Conservation (phyloP, 2,888 invertebrate genomes). For the Amphipoea lucens region DNA sequence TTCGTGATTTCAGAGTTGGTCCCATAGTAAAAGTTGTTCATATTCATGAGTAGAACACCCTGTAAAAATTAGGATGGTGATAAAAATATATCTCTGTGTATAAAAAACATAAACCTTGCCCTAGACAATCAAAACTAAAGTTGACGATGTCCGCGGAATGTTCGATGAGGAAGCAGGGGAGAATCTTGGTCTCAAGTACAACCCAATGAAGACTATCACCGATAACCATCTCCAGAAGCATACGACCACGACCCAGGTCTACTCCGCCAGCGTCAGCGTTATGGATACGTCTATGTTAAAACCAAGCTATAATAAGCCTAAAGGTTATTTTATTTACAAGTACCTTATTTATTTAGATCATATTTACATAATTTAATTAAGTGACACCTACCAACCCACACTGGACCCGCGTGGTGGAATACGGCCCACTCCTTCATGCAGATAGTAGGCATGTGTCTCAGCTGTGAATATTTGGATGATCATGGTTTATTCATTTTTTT, state of each 20-base stretch:
- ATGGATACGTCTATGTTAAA: constrained; percentile 21
- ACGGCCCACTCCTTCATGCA: background rate
- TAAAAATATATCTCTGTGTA: too few species aligned
- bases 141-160: constrained; percentile 77
- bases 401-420: background rate
- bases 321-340: constrained; percentile 17
- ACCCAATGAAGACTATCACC: constrained; percentile 79
- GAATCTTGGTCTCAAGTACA: constrained; percentile 75
- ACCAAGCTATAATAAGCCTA: background rate
- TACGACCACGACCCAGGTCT: background rate
- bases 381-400: background rate
- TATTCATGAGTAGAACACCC: too few species aligned
- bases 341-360: background rate
- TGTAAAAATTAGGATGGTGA: too few species aligned
- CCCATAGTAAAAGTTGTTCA: too few species aligned
- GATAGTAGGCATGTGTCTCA: background rate
- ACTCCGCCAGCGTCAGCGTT: background rate
- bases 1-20: too few species aligned
- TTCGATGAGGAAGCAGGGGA: constrained; percentile 72
- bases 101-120: constrained; percentile 1
- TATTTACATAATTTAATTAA: background rate
- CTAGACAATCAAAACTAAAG: constrained; percentile 77
- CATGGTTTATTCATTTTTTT: too few species aligned
- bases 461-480: background rate
- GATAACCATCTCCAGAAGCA: constrained; percentile 23